phyloP scores from a whole-genome alignment of 2,113 vertebrate species.

The Cettia cetti region DNA sequence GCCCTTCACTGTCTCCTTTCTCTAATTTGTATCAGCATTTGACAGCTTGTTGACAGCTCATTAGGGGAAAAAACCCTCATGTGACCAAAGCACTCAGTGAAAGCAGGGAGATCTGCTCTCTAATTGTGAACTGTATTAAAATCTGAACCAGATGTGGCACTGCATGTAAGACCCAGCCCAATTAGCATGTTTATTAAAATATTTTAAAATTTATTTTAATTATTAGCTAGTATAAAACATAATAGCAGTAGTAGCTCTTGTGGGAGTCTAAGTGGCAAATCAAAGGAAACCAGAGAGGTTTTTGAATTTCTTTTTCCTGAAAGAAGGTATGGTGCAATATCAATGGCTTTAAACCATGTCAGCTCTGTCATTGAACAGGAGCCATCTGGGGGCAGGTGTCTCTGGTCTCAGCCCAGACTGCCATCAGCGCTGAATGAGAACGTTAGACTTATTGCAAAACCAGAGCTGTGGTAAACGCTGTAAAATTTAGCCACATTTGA shows the following conservation, averaged over 20 bases:
- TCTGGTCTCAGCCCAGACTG: background rate
- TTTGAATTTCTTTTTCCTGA: background rate
- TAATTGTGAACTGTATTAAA: background rate
- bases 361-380: background rate
- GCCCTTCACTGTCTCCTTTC: background rate
- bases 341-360: background rate
- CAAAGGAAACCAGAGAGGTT: background rate
- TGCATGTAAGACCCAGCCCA: background rate
- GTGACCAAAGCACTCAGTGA: background rate
- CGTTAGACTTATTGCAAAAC: accelerated
- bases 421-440: background rate
- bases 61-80: background rate
- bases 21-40: background rate
- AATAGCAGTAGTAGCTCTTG: background rate
- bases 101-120: background rate
- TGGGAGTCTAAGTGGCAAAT: background rate
- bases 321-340: background rate
- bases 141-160: background rate
- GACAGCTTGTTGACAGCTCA: constrained; percentile 53
- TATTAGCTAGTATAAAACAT: background rate
- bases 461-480: background rate
- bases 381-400: background rate
- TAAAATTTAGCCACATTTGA: background rate
- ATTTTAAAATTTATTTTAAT: background rate
- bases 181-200: constrained; percentile 1